A percentile compares a stretch with the other conserved stretches of the same genome.
Evolutionary conservation across 2,797 vertebrate species (phyloP).

Genomic region (Rhynchonycteris naso): DNA sequence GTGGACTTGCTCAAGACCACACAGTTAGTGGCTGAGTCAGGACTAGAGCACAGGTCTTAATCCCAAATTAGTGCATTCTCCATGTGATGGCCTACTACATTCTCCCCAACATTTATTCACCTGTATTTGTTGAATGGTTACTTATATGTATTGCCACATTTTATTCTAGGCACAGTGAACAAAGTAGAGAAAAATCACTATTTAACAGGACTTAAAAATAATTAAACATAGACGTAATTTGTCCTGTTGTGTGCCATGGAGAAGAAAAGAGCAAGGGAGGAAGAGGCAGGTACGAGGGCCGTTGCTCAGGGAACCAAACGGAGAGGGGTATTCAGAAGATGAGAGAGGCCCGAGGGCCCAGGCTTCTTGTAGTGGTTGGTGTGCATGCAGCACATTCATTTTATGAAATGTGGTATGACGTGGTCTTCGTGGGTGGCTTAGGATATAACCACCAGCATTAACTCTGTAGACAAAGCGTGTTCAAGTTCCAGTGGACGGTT

Average conservation of each 20-base stretch:
- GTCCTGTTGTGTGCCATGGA: neutral
- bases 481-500: neutral
- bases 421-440: neutral
- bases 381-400: neutral
- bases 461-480: neutral
- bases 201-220: neutral
- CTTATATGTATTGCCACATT: neutral
- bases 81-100: neutral
- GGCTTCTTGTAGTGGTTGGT: too few relatives aligned
- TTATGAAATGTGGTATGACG: neutral
- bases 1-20: neutral
- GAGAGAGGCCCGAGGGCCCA: neutral
- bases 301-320: neutral
- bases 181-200: neutral
- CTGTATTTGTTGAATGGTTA: neutral
- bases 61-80: neutral
- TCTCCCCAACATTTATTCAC: neutral
- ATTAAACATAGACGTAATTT: neutral
- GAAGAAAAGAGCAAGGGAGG: neutral
- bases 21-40: neutral
- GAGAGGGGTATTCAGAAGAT: rapidly evolving
- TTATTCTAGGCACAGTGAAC: neutral
- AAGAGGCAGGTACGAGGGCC: neutral
- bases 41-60: neutral
- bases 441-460: neutral